Base-by-base conservation (phyloP, 2,888 invertebrate genomes). In the Anaspis maculata region DNA sequence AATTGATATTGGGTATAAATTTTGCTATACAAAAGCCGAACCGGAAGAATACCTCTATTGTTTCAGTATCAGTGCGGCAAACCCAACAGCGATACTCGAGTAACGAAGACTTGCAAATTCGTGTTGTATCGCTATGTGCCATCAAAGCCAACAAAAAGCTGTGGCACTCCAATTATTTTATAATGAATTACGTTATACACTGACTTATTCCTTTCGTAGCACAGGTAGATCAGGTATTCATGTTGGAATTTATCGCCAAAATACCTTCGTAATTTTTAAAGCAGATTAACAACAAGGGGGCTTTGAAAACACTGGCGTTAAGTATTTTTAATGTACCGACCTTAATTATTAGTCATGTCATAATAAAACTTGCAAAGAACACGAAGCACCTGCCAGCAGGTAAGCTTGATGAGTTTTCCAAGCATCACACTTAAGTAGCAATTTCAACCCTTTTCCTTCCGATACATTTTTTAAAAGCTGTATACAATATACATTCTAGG, bases 141-240 rank as follows among this genome's bases (percentile, higher is more conserved):
- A 57, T 57, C 57, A 53, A 45, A 52, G 47, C 51, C 46, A 55
- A 54, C 55, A 54, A 53, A 49, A 51, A 46, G 47, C 44, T 44
- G 39, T 44, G 49, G 45, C 53, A 51, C 54, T 56, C 46, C 53
- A 56, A 54, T 56, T 54, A 54, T 49, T 54, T 46, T 49, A 42
- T 51, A 54, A 51, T 51, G 51, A 52, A 54, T 52, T 47, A 46
- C 41, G 40, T 27, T 33, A 32, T 44, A n/a, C n/a, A 34, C 34
- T 34, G 34, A 42, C 41, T 43, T 42, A 38, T 42, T 45, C 39
- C 19, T 19, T 19, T 19, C 9, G 6, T 9, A 19, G 9, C 19
- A 19, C 9, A 19, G 6, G n/a, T n/a, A n/a, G n/a, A n/a, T 19
- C 19, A 19, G 19, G 19, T 25, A 3, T 25, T 25, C 25, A 9